A percentile compares a stretch with the other conserved stretches of the same genome.
Evolutionary conservation across 2,888 invertebrate species (phyloP).

Genomic region (Nysson spinosus): DNA sequence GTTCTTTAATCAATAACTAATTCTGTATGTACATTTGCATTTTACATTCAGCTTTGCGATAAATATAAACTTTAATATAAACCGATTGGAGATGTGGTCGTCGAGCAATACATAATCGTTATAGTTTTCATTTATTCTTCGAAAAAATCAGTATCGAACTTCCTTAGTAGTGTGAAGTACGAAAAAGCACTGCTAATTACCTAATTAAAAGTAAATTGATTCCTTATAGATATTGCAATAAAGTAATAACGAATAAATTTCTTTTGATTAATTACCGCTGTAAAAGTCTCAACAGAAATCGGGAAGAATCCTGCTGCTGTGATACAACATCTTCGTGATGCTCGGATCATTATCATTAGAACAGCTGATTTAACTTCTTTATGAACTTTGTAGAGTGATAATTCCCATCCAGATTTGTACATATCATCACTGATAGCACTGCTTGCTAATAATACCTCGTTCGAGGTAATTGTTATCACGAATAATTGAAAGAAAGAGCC

Average conservation of each 20-base stretch:
- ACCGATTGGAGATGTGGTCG: too few relatives aligned
- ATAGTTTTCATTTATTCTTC: too few relatives aligned
- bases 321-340: conserved; percentile 25
- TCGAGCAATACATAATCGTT: too few relatives aligned
- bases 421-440: conserved; percentile 17
- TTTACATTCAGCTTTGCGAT: too few relatives aligned
- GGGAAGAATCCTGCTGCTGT: conserved; percentile 47
- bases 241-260: neutral
- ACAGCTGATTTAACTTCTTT: conserved; percentile 1
- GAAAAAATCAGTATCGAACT: too few relatives aligned
- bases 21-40: too few relatives aligned
- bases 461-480: conserved; percentile 30
- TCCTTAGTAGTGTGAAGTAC: too few relatives aligned
- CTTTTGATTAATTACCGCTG: conserved; percentile 6
- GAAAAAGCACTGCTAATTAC: too few relatives aligned
- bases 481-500: conserved; percentile 37
- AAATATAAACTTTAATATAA: too few relatives aligned
- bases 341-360: conserved; percentile 5
- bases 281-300: conserved; percentile 38
- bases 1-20: too few relatives aligned
- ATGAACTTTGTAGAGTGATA: neutral
- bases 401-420: conserved; percentile 25
- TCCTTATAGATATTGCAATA: conserved; percentile 2
- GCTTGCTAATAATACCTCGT: conserved; percentile 38
- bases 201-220: too few relatives aligned